Conservation (phyloP, 2,113 vertebrate species). For the Hydropotes inermis region DNA sequence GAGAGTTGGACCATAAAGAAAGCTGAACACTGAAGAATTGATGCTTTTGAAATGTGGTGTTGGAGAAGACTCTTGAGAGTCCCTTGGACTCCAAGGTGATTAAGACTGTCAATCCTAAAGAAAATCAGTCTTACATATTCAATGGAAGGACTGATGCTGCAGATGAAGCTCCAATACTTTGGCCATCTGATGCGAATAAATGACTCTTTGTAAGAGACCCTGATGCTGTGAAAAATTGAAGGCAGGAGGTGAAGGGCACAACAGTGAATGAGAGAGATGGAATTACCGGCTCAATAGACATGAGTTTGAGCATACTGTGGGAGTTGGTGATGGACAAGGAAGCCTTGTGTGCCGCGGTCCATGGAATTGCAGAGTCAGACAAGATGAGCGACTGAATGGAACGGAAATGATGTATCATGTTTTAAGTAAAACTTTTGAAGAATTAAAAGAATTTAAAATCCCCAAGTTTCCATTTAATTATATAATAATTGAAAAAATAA, state of each 20-base stretch:
- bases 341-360: rapidly evolving
- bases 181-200: not conserved
- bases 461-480: not conserved
- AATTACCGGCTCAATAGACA: not conserved
- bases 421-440: not conserved
- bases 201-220: not conserved
- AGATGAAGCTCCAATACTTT: not conserved
- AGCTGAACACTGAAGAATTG: not conserved
- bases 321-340: not conserved
- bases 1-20: not conserved
- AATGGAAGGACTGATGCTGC: not conserved
- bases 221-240: not conserved
- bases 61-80: not conserved
- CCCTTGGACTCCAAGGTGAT: not conserved
- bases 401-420: not conserved
- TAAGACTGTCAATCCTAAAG: not conserved
- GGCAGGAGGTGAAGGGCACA: not conserved
- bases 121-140: not conserved
- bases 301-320: not conserved
- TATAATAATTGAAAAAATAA: not conserved
- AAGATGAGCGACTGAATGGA: not conserved
- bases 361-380: not conserved
- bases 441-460: not conserved
- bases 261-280: not conserved
- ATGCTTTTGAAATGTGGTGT: not conserved